Evolutionary conservation across 2,113 vertebrate genomes (phyloP), one percentile per base, ranked within the genome.

Genomic region (Hemibagrus wyckioides): DNA sequence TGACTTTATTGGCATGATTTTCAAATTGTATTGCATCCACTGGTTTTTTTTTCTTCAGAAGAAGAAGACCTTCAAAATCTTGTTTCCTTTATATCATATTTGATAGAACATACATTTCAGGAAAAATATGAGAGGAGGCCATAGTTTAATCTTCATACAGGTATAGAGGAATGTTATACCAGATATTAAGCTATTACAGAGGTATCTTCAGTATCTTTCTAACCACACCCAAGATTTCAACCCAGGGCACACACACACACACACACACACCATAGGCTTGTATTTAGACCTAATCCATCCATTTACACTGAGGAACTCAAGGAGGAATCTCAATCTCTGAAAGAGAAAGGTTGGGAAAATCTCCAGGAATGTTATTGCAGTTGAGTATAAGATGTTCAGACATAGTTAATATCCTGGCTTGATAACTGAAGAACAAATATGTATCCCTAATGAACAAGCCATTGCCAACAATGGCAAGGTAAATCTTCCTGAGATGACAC

Each of bases 1-100:
- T 57, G 79, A 82, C 82, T 81, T 71, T 41, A 59, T 25, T 86
- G 85, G 85, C 79, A 73, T 1, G 3, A 41, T 30, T 67, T 82
- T 87, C 54, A 82, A 59, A 52, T 19, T 44, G 36, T 11, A 81
- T 44, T 63, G 44, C 77, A 56, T 36, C 85, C 33, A 65, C 15
- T 5, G 61, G 30, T 73, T 33, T 71, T 30, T 69, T 44, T 63
- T 33, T 63, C 25, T 79, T 30, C n/a, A n/a, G n/a, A n/a, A n/a
- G n/a, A n/a, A 69, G 39, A 71, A 36, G 23, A 52, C 54, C 25
- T 85, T 9, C 54, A 61, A 33, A 61, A 25, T 85, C 25, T 44
- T 75, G 7, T 71, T 84, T 83, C 63, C 36, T 44, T 73, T 81
- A 81, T 56, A 82, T 81, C 33, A 75, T 75, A 57, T 57, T 73